phyloP scores from a whole-genome alignment of 2,797 vertebrate genomes.

The Urophycis tenuis region DNA sequence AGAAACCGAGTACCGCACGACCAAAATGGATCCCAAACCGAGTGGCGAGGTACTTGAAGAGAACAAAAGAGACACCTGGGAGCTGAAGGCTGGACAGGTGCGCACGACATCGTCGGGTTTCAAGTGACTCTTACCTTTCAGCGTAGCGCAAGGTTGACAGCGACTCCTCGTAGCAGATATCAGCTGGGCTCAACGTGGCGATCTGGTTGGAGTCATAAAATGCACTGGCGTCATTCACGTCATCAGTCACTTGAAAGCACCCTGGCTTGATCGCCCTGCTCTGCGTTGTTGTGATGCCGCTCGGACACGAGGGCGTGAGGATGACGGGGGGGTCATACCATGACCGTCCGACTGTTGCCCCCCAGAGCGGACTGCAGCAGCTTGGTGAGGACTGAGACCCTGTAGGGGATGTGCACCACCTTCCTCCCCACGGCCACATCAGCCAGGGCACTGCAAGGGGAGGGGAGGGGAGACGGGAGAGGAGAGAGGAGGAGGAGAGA shows the following conservation, averaged over 20 bases:
- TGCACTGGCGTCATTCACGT: background rate
- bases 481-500: too few species aligned
- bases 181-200: conserved; percentile 81
- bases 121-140: conserved; percentile 69
- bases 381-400: conserved; percentile 84
- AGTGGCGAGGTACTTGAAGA: background rate
- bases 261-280: background rate
- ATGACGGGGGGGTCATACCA: conserved; percentile 62
- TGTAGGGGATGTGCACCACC: conserved; percentile 79
- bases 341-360: conserved; percentile 85
- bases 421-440: conserved; percentile 77
- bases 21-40: background rate
- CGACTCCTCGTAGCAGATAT: conserved; percentile 84
- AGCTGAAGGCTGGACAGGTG: background rate
- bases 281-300: background rate
- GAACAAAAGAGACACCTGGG: background rate
- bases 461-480: background rate
- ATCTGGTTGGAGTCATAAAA: conserved; percentile 60
- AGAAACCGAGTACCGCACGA: background rate
- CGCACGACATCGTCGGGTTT: background rate
- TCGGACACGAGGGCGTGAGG: background rate
- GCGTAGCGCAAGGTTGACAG: conserved; percentile 82
- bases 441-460: conserved; percentile 70
- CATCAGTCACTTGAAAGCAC: background rate
- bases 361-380: conserved; percentile 84